Evolutionary conservation across 92 coral and sea anemone species (phyloP), one percentile per base, ranked within the genome.

Genomic region (Montipora capitata): DNA sequence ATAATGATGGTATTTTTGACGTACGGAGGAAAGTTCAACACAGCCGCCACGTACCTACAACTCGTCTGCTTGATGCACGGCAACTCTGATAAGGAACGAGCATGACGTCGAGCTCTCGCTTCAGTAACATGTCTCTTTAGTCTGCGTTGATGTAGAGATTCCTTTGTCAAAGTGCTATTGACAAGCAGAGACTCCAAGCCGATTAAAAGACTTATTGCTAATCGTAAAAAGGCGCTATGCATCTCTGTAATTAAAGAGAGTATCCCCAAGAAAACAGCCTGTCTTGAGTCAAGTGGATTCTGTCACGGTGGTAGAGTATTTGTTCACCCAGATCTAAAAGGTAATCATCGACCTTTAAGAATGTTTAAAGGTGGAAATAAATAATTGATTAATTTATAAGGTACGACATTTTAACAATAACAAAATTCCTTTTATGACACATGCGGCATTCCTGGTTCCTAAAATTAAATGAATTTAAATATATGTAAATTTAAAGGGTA

Each of bases 1-100:
- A 2, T 5, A 2, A 7, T 0, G 13, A 11, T 72, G 58, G 15
- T 14, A 62, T 83, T 83, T 79, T 72, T 83, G 3, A 83, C 54
- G 44, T 83, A 83, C 18, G 87, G 87, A 42, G 79, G 87, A 61
- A 83, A 73, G 57, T 83, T 71, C 17, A 72, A 64, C 62, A 83
- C 11, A 45, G 87, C 87, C n/a, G 45, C 10, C 20, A 10, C 20
- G 80, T 72, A 83, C 20, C 20, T 61, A 18, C 72, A 83, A 8
- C 17, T 16, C 41, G 67, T 17, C 43, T 16, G 11, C 12, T n/a
- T 17, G 4, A 44, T 4, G 40, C 74, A 12, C 13, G 76, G 45
- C 40, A 13, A 38, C 7, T 44, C 14, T 20, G 16, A 9, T 12
- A 43, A 1, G 4, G 61, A 38, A 7, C 87, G 87, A 10, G 79